Conservation (phyloP, 2,888 invertebrate species). For the Pyrgus malvae region DNA sequence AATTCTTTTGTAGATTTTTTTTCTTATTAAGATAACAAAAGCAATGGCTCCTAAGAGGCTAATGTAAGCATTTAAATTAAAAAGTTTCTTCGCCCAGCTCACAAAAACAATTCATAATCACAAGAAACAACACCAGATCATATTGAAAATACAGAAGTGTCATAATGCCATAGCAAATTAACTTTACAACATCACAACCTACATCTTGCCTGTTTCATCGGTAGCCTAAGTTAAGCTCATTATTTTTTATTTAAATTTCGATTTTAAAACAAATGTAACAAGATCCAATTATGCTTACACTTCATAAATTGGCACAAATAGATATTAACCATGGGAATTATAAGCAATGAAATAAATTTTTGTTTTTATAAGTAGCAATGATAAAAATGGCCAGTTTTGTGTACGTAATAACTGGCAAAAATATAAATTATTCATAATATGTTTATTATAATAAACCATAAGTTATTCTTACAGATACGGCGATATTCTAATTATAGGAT, state of each 20-base stretch:
- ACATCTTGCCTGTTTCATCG: conserved; percentile 39
- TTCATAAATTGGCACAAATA: conserved; percentile 46
- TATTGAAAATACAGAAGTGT: conserved; percentile 22
- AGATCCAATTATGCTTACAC: conserved; percentile 41
- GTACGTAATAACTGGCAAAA: too few relatives aligned
- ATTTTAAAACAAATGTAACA: conserved; percentile 39
- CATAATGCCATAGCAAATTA: conserved; percentile 51
- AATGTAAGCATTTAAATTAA: too few relatives aligned
- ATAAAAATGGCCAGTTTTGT: not conserved
- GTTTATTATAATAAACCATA: too few relatives aligned
- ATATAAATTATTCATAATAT: too few relatives aligned
- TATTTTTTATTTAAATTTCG: conserved; percentile 47
- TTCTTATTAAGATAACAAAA: too few relatives aligned
- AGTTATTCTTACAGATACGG: too few relatives aligned
- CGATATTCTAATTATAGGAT: too few relatives aligned
- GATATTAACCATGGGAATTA: not conserved
- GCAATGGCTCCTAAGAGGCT: too few relatives aligned
- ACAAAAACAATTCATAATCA: conserved; percentile 15
- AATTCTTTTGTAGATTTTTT: too few relatives aligned
- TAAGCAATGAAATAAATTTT: too few relatives aligned
- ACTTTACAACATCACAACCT: conserved; percentile 60
- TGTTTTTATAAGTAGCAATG: too few relatives aligned
- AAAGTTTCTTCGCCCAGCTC: too few relatives aligned
- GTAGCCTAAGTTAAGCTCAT: conserved; percentile 61
- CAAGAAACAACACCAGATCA: conserved; percentile 4